Evolutionary conservation across 2,113 vertebrate genomes (phyloP), one percentile per base, ranked within the genome.

Genomic region (Tamias sibiricus): DNA sequence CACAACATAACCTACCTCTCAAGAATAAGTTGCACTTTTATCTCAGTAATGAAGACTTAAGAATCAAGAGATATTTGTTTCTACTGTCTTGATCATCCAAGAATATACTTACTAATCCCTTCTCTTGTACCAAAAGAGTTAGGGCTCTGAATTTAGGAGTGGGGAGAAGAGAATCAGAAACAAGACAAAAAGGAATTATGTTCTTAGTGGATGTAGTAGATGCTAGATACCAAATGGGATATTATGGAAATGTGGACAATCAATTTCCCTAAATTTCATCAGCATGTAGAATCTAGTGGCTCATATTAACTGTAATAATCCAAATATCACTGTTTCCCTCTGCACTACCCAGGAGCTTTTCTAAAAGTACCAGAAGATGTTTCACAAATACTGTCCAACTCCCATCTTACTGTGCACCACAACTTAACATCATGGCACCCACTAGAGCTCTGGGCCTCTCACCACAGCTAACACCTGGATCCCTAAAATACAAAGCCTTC

Each of bases 51-150:
- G 91, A 88, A 54, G 26, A 88, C 26, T 93, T 94, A 86, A 83
- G 88, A 69, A 91, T 90, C 66, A 80, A 84, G 17, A 74, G 4
- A 69, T 62, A 44, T 52, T 81, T 66, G 14, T 83, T 90, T 94
- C n/a, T 74, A 30, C n/a, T 91, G 14, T 90, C 52, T 93, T 44
- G 30, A 87, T 79, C 82, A 95, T 57, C 47, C 42, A 93, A 93
- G 6, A 40, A 75, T 66, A 68, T 47, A 76, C 28, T 68, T 81
- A 66, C 11, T 72, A 84, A 95, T 75, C 42, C 49, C 28, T 66
- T 72, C 19, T 82, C 52, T 87, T 75, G 8, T 32, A 49, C 35
- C 47, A 74, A 74, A 77, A 88, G 30, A 75, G 20, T 40, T 22
- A 92, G n/a, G 14, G 26, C 52, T 14, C 76, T 35, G 72, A 75